A percentile compares a stretch with the other conserved stretches of the same genome.
Conservation (phyloP, 2,797 vertebrate species). For the Crocidura indochinensis region DNA sequence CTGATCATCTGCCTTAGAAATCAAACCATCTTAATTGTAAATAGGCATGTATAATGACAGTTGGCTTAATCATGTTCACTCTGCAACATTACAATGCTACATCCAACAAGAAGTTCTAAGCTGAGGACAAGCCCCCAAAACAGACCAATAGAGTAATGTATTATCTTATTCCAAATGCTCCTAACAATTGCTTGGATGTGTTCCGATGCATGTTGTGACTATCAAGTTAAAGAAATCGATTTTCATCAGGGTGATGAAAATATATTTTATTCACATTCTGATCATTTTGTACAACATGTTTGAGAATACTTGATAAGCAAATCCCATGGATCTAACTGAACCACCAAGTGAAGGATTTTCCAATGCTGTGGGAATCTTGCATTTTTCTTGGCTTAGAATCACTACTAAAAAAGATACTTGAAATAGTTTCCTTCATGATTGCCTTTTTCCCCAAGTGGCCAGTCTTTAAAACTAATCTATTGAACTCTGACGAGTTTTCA, state of each 20-base stretch:
- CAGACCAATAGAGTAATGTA: background rate
- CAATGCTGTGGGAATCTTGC: background rate
- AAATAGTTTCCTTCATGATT: background rate
- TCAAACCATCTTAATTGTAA: background rate
- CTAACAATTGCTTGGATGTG: background rate
- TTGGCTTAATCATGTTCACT: background rate
- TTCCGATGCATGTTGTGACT: background rate
- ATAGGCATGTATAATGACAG: background rate
- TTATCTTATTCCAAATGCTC: background rate
- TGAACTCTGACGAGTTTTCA: slow-evolving; percentile 34
- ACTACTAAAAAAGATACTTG: background rate
- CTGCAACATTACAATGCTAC: background rate
- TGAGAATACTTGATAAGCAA: slow-evolving; percentile 6
- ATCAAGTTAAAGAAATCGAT: background rate
- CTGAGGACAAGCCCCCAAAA: background rate
- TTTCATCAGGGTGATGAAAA: background rate
- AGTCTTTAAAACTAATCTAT: background rate
- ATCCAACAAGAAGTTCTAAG: background rate
- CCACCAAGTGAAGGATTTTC: background rate
- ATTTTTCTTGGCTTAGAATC: slow-evolving; percentile 31
- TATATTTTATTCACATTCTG: slow-evolving; percentile 23
- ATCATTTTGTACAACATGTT: slow-evolving; percentile 6
- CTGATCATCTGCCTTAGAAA: slow-evolving; percentile 25
- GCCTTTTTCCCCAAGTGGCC: background rate
- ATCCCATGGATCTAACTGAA: background rate